Evolutionary conservation across 2,797 vertebrate genomes (phyloP).

Genomic region (Gorsachius magnificus): DNA sequence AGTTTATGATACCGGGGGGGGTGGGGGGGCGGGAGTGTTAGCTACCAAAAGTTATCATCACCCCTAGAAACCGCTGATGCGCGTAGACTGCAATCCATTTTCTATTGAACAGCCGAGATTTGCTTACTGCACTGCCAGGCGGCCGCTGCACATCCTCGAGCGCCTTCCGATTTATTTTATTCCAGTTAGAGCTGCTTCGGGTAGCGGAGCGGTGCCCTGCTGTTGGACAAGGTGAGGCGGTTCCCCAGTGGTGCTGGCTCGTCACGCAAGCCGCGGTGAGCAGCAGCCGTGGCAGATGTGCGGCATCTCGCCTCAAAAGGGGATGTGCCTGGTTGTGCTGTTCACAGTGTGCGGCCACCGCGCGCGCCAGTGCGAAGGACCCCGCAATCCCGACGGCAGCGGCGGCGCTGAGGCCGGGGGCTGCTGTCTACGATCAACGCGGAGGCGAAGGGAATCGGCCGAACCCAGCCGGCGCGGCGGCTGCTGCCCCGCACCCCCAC

Average conservation of each 20-base stretch:
- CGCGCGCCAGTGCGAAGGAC: no score
- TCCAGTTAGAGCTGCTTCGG: background rate
- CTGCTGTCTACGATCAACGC: background rate
- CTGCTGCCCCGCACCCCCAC: no score
- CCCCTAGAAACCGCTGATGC: background rate
- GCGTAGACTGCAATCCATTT: background rate
- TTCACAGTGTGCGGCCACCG: background rate
- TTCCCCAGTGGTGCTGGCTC: background rate
- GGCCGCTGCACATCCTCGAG: background rate
- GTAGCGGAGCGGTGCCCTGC: background rate
- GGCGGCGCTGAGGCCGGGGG: background rate
- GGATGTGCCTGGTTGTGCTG: background rate
- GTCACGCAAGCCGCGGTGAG: background rate
- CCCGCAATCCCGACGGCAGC: background rate
- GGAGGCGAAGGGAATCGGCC: background rate
- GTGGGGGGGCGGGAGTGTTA: background rate
- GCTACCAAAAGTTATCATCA: background rate
- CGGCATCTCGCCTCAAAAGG: constrained; percentile 1
- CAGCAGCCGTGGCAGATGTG: background rate
- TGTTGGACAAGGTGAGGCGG: background rate
- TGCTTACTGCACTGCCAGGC: background rate
- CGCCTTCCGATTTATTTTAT: background rate
- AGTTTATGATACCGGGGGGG: background rate
- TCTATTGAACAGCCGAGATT: background rate
- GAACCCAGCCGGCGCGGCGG: background rate